Base-by-base conservation (phyloP, 2,113 vertebrate genomes). In the Dinomys branickii region DNA sequence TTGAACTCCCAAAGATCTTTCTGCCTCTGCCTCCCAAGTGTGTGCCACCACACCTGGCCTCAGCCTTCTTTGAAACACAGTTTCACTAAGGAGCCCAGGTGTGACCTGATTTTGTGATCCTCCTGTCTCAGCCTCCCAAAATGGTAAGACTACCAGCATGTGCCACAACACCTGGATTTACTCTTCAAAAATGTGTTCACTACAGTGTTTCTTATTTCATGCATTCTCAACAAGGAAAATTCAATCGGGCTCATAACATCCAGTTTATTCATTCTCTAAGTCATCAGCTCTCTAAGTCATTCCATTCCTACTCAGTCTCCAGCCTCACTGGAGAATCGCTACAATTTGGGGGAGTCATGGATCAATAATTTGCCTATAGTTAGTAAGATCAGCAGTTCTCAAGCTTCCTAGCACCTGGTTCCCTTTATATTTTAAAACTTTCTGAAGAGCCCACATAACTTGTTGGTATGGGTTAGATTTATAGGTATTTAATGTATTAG, bases 141-240 rank as follows among this genome's bases (percentile, higher is more conserved):
- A 77, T 77, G 41, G 44, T 47, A 24, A 41, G 73, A 47, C 47
- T 77, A 28, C 26, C 28, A 12, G 41, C 41, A 77, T 47, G 24
- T 77, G 73, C 24, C 24, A 30, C 73, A 77, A 47, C 16, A 11
- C 38, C 11, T 75, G 38, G 26, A 30, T 47, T 77, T 44, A 54
- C 56, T 91, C 83, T 86, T 81, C 30, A 44, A 93, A 94, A 56
- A 52, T 2, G 61, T 17, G 58, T 22, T 63, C 41, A 65, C 58
- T 91, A 44, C 59, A 30, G 3, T 44, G 3, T 67, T 33, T 89
- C 56, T 61, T 54, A 28, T 38, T 88, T 67, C 44, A 87, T 84
- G 8, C 85, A 77, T 83, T 91, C 88, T 77, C 85, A 71, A 91
- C 5, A 86, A 93, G 52, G 24, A 78, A 82, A 91, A 94, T 44